Percentiles rank a stretch among this genome's conserved stretches.
These are phyloP conservation scores for Drosophila ficusphila DNA, from an alignment of 1,140 invertebrate species.

Conservation along the genomic window DNA sequence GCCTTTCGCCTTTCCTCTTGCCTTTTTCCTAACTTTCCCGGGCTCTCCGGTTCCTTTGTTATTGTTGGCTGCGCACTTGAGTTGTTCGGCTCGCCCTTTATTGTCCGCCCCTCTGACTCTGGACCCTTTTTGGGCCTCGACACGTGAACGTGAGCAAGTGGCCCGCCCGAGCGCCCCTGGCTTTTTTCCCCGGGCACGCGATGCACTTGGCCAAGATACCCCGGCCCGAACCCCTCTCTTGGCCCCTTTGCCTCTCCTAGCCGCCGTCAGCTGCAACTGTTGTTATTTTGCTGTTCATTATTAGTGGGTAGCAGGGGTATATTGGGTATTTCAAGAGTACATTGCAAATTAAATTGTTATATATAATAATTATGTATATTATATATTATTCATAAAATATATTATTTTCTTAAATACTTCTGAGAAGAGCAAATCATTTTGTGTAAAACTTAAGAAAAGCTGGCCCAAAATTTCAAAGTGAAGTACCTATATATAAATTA, in stretches of 20 bases:
- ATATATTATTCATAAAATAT: no score
- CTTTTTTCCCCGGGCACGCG: slow-evolving; percentile 64
- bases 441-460: no score
- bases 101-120: slow-evolving; percentile 33
- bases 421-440: no score
- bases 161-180: slow-evolving; percentile 42
- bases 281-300: slow-evolving; percentile 53
- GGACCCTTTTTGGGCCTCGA: slow-evolving; percentile 27
- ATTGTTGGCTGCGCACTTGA: slow-evolving; percentile 59
- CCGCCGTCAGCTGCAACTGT: slow-evolving; percentile 65
- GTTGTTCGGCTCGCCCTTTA: slow-evolving; percentile 55
- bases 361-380: no score
- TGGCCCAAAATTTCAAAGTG: no score
- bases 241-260: not conserved
- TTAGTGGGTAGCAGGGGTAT: not conserved
- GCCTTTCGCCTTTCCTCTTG: slow-evolving; percentile 7
- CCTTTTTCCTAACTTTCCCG: not conserved
- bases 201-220: slow-evolving; percentile 79
- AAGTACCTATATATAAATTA: no score
- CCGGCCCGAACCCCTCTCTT: slow-evolving; percentile 29
- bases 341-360: no score
- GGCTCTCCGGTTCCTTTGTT: slow-evolving; percentile 21
- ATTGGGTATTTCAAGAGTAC: no score
- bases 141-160: slow-evolving; percentile 62
- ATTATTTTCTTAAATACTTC: no score